These are phyloP conservation scores for Mungos mungo DNA, from an alignment of 2,113 vertebrate genomes.

Conservation along the genomic window DNA sequence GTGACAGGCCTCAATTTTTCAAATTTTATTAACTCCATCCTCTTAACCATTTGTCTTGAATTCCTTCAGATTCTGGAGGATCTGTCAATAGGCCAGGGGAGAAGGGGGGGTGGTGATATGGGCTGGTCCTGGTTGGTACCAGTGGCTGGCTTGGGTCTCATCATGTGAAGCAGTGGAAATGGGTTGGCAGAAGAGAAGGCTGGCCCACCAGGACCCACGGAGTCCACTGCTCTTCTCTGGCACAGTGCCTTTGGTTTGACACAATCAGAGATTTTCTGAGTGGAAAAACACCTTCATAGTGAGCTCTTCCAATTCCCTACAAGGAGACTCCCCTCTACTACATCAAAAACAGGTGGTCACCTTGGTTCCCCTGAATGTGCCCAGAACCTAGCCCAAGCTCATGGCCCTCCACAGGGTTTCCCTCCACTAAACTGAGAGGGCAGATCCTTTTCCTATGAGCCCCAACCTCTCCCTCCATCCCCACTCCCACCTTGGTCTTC, in stretches of 20 bases:
- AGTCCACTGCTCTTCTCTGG: background rate
- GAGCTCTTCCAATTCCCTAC: conserved; percentile 2
- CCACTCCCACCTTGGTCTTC: background rate
- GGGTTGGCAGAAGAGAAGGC: background rate
- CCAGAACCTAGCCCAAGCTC: background rate
- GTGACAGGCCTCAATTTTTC: conserved; percentile 91
- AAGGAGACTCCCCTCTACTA: background rate
- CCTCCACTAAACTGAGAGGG: background rate
- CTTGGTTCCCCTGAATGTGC: background rate
- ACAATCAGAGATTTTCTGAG: background rate
- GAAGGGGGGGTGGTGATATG: background rate
- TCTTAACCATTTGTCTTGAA: conserved; percentile 87
- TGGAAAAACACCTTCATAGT: background rate
- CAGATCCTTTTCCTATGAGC: background rate
- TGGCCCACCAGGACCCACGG: background rate
- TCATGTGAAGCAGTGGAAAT: background rate
- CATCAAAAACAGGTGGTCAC: background rate
- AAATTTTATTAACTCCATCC: conserved; percentile 91
- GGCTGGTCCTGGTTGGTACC: conserved; percentile 32
- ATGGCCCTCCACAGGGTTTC: background rate
- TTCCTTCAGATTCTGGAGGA: conserved; percentile 84
- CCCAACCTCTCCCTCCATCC: background rate
- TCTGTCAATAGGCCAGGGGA: conserved; percentile 82
- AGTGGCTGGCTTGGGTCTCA: conserved; percentile 32
- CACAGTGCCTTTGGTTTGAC: background rate